Evolutionary conservation across 2,888 invertebrate genomes (phyloP), one percentile per base, ranked within the genome.

Genomic region (Archips xylosteana): DNA sequence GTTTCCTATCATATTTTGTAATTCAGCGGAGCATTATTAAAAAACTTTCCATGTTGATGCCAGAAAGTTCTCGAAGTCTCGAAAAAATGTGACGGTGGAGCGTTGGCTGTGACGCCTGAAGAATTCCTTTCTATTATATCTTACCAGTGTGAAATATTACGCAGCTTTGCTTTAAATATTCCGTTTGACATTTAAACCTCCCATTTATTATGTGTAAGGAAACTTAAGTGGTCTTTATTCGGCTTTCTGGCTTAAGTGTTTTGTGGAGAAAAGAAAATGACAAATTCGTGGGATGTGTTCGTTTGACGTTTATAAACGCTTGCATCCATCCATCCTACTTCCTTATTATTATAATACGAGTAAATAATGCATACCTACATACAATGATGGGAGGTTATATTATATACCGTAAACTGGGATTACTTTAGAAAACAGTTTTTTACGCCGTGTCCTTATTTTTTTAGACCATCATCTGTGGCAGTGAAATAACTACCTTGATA

Each of bases 1-100:
- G 64, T 70, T 70, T 57, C n/a, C 57, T 47, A 45, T 64, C 64
- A 64, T 70, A 45, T 70, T 70, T 70, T 63, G 70, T 70, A 63
- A 59, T 59, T 57, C 51, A 45, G n/a, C 34, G 23, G 45, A 36
- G 62, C 70, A 70, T 70, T 70, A 70, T 70, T 64, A 70, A 70
- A 70, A 70, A 70, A 70, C 57, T 59, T 70, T 64, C n/a, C 32
- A 32, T 42, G 62, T 59, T 64, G 36, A 47, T 63, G 70, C 23
- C 64, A 47, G 54, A 65, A 70, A 51, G 15, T 70, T 57, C 10
- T 15, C 54, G 42, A 42, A 34, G 39, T 57, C n/a, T 34, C 42
- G 57, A 15, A 57, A 63, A 54, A 70, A 47, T 63, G 70, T 70
- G 63, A 70, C 34, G 47, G 23, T 34, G 2, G 34, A 57, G 64